Evolutionary conservation across 2,113 vertebrate species (phyloP).

Genomic region (Tachycineta bicolor): DNA sequence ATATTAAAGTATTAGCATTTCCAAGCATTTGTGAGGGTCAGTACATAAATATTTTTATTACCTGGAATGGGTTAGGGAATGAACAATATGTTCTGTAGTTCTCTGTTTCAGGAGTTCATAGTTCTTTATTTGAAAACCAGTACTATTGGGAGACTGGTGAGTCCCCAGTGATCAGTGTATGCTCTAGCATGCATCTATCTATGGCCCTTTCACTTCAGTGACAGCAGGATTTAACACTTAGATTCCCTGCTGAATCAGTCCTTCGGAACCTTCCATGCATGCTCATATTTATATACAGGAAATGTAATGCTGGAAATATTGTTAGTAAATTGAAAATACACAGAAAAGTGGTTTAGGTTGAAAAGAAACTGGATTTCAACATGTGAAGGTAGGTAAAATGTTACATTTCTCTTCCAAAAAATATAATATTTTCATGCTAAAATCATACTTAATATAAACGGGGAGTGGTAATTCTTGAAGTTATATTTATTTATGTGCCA

Average conservation of each 20-base stretch:
- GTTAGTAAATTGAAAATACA: neutral
- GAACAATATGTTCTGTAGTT: neutral
- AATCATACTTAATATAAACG: neutral
- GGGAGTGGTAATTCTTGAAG: neutral
- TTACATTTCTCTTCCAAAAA: neutral
- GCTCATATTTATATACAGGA: neutral
- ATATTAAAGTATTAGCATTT: neutral
- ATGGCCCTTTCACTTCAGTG: neutral
- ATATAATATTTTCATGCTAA: neutral
- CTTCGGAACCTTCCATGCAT: neutral
- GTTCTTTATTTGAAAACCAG: neutral
- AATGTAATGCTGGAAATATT: neutral
- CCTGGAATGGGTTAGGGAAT: neutral
- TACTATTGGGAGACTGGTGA: neutral
- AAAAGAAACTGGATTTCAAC: neutral
- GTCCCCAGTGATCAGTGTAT: accelerated
- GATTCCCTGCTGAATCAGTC: neutral
- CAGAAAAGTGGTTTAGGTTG: neutral
- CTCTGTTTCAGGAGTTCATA: neutral
- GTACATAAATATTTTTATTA: neutral
- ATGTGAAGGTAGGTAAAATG: conserved; percentile 20
- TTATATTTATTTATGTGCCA: neutral
- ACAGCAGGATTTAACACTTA: neutral
- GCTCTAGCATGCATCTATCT: neutral
- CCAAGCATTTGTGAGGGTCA: neutral